Evolutionary conservation across 1,140 invertebrate genomes (phyloP), one percentile per base, ranked within the genome.

Genomic region (Bradynema listronoti): DNA sequence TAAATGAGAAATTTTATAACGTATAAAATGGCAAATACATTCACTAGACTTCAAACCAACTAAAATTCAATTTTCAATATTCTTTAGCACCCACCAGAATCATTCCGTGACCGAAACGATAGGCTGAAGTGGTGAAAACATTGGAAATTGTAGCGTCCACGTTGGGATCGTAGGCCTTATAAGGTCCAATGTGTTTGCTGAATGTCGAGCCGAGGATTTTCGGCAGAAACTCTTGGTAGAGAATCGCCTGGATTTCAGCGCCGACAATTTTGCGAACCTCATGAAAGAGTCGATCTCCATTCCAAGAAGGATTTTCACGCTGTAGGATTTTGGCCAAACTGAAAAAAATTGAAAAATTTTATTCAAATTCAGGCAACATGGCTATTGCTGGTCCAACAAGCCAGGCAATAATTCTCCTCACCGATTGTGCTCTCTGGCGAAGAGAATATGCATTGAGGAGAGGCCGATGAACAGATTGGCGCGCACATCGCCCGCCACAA

Each of bases 51-150:
- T 27, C 9, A 9, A 39, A 11, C 11, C 36, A 11, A 39, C 36
- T 39, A 39, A 19, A 19, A 39, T 39, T 11, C 19, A 39, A 39
- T n/a, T n/a, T n/a, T n/a, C n/a, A n/a, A 14, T 11, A 32, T 24
- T 25, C 6, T 22, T 11, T 16, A 6, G 19, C 5, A 25, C 65
- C 42, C 30, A 61, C 70, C 57, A 66, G 45, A 55, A 85, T 79
- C 59, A 84, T 79, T 36, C 81, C 82, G 68, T 85, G 85, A 3
- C 85, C 85, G 69, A 85, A 85, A 58, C 85, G 77, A 69, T 82
- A 85, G 27, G 84, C 85, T 34, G 85, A 84, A 2, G 84, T 81
- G 0, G 83, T 81, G 74, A 86, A 86, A 27, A 81, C 84, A 74
- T 86, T 86, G n/a, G 81, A 82, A 24, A 85, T 81, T 19, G 80